phyloP scores from a whole-genome alignment of 2,888 invertebrate genomes.

The Andrena praecox region DNA sequence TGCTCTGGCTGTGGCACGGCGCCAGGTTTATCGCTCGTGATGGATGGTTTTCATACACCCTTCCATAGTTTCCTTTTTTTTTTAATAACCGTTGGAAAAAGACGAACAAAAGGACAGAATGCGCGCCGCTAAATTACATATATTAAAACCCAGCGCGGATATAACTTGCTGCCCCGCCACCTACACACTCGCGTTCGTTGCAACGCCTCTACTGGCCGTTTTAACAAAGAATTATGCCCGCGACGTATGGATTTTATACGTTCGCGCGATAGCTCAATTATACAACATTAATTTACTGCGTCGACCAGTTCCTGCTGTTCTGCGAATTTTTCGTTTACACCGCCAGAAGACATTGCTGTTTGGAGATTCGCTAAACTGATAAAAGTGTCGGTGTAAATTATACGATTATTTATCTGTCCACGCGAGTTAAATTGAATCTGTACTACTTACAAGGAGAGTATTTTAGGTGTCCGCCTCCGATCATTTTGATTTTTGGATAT shows the following conservation, averaged over 20 bases:
- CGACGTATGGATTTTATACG: conserved; percentile 47
- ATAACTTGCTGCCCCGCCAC: conserved; percentile 42
- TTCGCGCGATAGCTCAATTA: conserved; percentile 30
- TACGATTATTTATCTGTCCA: neutral
- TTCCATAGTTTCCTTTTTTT: conserved; percentile 33
- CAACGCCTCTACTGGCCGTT: conserved; percentile 27
- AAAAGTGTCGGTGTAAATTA: neutral
- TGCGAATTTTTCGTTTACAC: neutral
- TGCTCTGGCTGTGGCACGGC: conserved; percentile 53
- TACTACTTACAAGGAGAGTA: too few species aligned
- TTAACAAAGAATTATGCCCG: conserved; percentile 55
- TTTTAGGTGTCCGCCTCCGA: too few species aligned
- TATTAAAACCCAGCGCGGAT: conserved; percentile 57
- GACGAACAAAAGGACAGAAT: conserved; percentile 32
- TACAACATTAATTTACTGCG: conserved; percentile 36
- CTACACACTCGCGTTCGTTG: conserved; percentile 11
- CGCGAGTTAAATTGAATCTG: too few species aligned
- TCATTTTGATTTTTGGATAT: too few species aligned
- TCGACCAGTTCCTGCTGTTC: neutral
- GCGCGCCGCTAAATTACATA: conserved; percentile 61
- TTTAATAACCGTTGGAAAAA: conserved; percentile 52
- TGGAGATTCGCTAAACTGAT: neutral
- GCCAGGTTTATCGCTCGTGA: conserved; percentile 68
- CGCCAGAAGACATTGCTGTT: neutral
- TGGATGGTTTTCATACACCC: conserved; percentile 69